A percentile compares a stretch with the other conserved stretches of the same genome.
Conservation (phyloP, 2,113 vertebrate genomes). For the Lasiurus cinereus region DNA sequence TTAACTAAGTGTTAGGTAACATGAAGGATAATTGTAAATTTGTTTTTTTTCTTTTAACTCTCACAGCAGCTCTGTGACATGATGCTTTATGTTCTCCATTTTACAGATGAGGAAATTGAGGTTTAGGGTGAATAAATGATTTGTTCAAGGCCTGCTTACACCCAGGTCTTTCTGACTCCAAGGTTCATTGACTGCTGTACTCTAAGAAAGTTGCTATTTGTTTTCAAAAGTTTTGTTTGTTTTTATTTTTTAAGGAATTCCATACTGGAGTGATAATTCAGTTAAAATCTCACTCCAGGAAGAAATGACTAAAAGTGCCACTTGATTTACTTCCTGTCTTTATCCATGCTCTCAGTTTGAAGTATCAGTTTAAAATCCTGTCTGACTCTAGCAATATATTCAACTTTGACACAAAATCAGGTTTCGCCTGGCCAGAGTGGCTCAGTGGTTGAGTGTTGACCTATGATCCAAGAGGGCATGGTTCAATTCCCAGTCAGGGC, state of each 20-base stretch:
- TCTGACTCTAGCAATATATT: constrained; percentile 39
- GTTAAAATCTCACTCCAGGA: constrained; percentile 63
- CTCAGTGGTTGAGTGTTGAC: no score
- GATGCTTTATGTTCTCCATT: neutral
- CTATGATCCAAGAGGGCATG: no score
- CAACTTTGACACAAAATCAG: constrained; percentile 47
- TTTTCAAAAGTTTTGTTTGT: constrained; percentile 35
- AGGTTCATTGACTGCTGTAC: neutral
- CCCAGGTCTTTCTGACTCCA: constrained; percentile 22
- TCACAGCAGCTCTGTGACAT: constrained; percentile 66
- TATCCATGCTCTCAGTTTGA: constrained; percentile 59
- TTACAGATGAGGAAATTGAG: constrained; percentile 58
- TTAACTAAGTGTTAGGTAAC: constrained; percentile 61
- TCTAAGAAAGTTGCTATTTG: constrained; percentile 54
- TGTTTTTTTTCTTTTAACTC: neutral
- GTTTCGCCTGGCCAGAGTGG: neutral
- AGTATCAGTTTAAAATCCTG: constrained; percentile 56
- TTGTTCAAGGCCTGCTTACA: constrained; percentile 50
- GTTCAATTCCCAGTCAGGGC: no score
- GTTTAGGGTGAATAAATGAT: constrained; percentile 40
- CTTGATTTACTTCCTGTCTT: constrained; percentile 55
- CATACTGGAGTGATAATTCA: constrained; percentile 40
- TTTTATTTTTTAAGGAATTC: constrained; percentile 45
- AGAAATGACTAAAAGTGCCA: constrained; percentile 61
- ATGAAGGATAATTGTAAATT: constrained; percentile 39